A percentile compares a stretch with the other conserved stretches of the same genome.
Evolutionary conservation across 2,888 invertebrate genomes (phyloP).

Genomic region (Alitta virens): DNA sequence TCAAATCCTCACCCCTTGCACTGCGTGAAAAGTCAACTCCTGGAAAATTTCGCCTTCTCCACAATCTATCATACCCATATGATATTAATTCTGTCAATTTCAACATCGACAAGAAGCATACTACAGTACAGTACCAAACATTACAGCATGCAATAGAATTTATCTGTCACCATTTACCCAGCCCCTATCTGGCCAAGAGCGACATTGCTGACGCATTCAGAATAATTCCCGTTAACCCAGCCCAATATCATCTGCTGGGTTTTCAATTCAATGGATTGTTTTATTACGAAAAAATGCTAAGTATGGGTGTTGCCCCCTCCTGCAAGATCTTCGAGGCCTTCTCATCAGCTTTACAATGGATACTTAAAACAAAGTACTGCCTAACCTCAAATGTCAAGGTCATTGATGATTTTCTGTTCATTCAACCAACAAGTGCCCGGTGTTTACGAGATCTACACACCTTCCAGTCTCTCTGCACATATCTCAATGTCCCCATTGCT

Average conservation of each 20-base stretch:
- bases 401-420: neutral
- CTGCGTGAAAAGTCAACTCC: too few relatives aligned
- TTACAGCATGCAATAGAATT: neutral
- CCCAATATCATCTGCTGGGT: neutral
- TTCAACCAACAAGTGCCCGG: neutral
- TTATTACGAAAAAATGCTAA: neutral
- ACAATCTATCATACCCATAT: neutral
- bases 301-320: neutral
- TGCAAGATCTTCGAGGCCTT: too few relatives aligned
- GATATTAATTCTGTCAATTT: neutral
- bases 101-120: neutral
- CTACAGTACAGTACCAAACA: neutral
- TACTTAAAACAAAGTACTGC: neutral
- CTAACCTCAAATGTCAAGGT: neutral
- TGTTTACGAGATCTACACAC: neutral
- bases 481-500: neutral
- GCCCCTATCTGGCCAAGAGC: neutral
- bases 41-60: too few relatives aligned
- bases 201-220: too few relatives aligned
- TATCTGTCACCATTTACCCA: neutral
- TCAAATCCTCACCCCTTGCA: too few relatives aligned
- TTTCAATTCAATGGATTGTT: neutral
- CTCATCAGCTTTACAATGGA: neutral
- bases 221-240: neutral
- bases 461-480: neutral